Base-by-base conservation (phyloP, 2,888 invertebrate species). In the Lumbricus terrestris region DNA sequence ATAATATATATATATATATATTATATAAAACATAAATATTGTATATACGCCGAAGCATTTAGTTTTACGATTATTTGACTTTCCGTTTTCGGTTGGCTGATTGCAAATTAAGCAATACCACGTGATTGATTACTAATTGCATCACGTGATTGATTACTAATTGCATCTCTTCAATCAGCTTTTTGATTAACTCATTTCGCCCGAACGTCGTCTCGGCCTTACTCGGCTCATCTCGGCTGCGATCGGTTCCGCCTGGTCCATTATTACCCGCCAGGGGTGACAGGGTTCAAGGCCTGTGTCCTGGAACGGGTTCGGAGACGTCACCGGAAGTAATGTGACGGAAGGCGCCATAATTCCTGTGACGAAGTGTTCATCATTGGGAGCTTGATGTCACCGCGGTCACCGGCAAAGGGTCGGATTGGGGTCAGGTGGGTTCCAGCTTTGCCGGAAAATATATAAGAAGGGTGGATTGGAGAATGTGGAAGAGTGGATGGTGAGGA, bases 281-380 rank as follows among this genome's bases (percentile, higher is more conserved):
- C 8, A 69, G 69, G 69, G 69, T 69, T 69, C n/a, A 13, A 69
- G 69, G n/a, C n/a, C 69, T 69, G 69, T 69, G 69, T 69, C 6
- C 69, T 69, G 69, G 29, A n/a, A 11, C 1, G 54, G 85, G 35
- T n/a, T 85, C 16, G 18, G 18, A 34, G 85, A 37, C 20, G 85
- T 85, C 85, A 85, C 85, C 85, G 34, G 85, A 85, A 85, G 85
- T 34, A 85, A 85, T 35, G n/a, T 85, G 85, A 85, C 34, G 6
- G 16, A 18, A 34, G 85, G 85, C 85, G 85, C 85, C 34, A 37
- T 37, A 23, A 8, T 34, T 35, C 85, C 37, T 33, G 20, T 20
- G 37, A 20, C 85, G 35, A n/a, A 69, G n/a, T n/a, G 69, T 69
- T 33, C 85, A 37, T 85, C 85, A 37, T n/a, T 85, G 35, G 85